These are phyloP conservation scores for Netelia melanura DNA, from an alignment of 2,888 invertebrate genomes.

Conservation along the genomic window DNA sequence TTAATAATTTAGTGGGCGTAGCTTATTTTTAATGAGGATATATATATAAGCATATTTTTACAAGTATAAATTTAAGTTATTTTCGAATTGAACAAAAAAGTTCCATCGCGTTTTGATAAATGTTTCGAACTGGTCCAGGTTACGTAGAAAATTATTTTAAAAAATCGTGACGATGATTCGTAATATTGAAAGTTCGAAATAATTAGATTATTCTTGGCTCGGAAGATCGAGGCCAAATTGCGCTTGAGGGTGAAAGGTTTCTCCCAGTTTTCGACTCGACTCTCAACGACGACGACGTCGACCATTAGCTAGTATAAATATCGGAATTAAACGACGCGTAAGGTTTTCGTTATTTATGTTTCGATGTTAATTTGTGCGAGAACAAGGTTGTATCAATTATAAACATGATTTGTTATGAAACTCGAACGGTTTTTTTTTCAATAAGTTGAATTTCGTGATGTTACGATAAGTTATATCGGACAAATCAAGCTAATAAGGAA, in stretches of 20 bases:
- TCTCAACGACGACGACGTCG: not conserved
- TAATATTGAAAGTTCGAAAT: constrained; percentile 21
- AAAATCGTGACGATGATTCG: not conserved
- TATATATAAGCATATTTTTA: not conserved
- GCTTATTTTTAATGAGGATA: not conserved
- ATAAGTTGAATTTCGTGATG: no score
- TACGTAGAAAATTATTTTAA: not conserved
- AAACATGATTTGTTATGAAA: no score
- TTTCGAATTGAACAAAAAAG: not conserved
- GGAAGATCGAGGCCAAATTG: constrained; percentile 43
- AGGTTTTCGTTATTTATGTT: not conserved
- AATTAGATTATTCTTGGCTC: constrained; percentile 23
- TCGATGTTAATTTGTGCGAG: no score
- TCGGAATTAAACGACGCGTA: not conserved
- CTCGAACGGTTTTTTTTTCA: no score
- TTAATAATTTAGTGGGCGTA: constrained; percentile 25
- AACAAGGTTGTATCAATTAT: no score
- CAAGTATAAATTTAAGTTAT: not conserved
- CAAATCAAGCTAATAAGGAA: not conserved
- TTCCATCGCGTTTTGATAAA: not conserved
- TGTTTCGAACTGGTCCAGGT: not conserved
- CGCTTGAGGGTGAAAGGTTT: constrained; percentile 53
- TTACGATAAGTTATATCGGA: no score
- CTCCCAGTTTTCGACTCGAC: constrained; percentile 13
- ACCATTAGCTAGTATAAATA: not conserved